phyloP scores from a whole-genome alignment of 2,888 invertebrate genomes.

The Eurytoma adleriae region DNA sequence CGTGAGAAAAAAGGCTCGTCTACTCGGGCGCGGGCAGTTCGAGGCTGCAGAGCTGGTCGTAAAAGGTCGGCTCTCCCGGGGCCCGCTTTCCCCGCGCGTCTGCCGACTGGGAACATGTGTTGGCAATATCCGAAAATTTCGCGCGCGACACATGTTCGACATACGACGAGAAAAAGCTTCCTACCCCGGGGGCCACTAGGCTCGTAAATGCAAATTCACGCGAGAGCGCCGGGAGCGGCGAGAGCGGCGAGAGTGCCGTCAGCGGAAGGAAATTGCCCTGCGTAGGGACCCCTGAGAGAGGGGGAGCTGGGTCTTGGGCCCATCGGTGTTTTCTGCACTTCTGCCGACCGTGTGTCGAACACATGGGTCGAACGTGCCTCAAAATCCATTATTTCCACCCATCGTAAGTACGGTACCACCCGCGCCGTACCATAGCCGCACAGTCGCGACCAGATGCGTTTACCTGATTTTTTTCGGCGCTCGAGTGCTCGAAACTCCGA shows the following conservation, averaged over 20 bases:
- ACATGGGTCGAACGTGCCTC: constrained; percentile 27
- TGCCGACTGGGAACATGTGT: background rate
- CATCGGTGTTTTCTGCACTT: constrained; percentile 8
- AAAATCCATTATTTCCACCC: constrained; percentile 24
- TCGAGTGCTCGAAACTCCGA: background rate
- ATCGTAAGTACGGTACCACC: constrained; percentile 8
- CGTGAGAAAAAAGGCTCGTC: background rate
- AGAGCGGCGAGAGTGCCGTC: background rate
- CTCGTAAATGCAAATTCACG: constrained; percentile 2
- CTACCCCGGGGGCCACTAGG: background rate
- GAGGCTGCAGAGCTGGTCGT: background rate
- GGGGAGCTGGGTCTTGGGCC: background rate
- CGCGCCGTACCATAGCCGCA: constrained; percentile 7
- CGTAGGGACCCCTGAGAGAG: constrained; percentile 40
- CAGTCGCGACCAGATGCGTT: background rate
- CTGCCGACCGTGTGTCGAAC: constrained; percentile 43
- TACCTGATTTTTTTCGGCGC: background rate
- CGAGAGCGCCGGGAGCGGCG: background rate
- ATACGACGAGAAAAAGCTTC: constrained; percentile 61
- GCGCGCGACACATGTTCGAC: constrained; percentile 65
- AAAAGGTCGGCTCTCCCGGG: background rate
- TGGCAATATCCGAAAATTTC: background rate
- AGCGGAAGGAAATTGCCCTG: constrained; percentile 27
- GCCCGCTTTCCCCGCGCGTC: background rate
- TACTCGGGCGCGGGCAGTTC: background rate